Base-by-base conservation (phyloP, 2,797 vertebrate genomes). In the Sardinella longiceps region DNA sequence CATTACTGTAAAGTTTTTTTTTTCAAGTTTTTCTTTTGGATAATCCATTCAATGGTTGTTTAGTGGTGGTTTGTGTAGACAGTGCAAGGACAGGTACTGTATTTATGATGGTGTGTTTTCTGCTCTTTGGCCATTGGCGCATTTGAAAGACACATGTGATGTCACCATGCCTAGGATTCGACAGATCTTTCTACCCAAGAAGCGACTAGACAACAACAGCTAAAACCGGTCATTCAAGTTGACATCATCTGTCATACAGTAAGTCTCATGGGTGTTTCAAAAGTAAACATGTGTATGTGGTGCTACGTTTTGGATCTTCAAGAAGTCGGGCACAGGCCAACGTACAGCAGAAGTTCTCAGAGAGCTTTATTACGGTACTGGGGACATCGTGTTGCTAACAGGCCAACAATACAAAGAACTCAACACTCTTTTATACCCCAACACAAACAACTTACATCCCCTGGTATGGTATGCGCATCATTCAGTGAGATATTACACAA, bases 151-250 rank as follows among this genome's bases (percentile, higher is more conserved):
- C 5, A 10, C 7, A 33, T 15, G 4, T 74, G 66, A 77, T 77
- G 15, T 77, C 33, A 77, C 10, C 37, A 43, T 33, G 12, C 33
- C 33, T n/a, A 12, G 28, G 0, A 33, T 66, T 66, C 25, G 2
- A 66, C 63, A 5, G 28, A 1, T 30, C 28, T 1, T 1, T 15
- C 28, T 66, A 3, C 30, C 25, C 12, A 74, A 33, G 9, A 70
- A 33, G 33, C 5, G 30, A 39, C 14, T 77, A 56, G 88, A 84
- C 90, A 89, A 92, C 91, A 93, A 94, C 93, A 93, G 94, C 95
- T 95, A 43, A 82, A 93, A 88, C 94, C 85, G 20, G 94, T 90
- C 86, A 10, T 88, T 88, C 94, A 37, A 83, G 95, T 92, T 91
- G 92, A 94, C 84, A 89, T 89, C 82, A 45, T 70, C 46, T n/a